A percentile compares a stretch with the other conserved stretches of the same genome.
phyloP scores from a whole-genome alignment of 2,888 invertebrate genomes.

The Nephrotoma flavescens region DNA sequence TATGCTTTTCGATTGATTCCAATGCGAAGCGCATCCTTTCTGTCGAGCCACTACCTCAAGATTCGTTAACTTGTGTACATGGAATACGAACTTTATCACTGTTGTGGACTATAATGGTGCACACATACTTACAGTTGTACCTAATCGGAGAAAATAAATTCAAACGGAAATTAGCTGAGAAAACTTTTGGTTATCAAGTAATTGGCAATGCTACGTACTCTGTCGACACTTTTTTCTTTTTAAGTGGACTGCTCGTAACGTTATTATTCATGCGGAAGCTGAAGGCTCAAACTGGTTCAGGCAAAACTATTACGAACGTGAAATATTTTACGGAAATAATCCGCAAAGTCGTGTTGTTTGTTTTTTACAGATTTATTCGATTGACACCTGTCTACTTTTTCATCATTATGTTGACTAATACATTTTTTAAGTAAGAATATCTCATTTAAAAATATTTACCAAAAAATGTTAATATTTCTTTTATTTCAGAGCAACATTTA shows the following conservation, averaged over 20 bases:
- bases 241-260: constrained; percentile 66
- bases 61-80: constrained; percentile 56
- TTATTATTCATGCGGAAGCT: constrained; percentile 51
- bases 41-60: constrained; percentile 37
- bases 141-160: constrained; percentile 62
- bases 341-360: constrained; percentile 35
- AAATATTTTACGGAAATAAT: constrained; percentile 15
- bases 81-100: constrained; percentile 65
- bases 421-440: constrained; percentile 37
- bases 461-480: background rate
- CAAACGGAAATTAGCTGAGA: constrained; percentile 54
- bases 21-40: constrained; percentile 63
- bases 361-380: constrained; percentile 51
- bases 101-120: constrained; percentile 72
- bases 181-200: constrained; percentile 64
- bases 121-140: constrained; percentile 69
- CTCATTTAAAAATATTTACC: background rate
- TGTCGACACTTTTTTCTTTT: constrained; percentile 76
- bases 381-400: constrained; percentile 71
- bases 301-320: constrained; percentile 20
- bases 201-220: constrained; percentile 75
- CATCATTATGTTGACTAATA: constrained; percentile 58
- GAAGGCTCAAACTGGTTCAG: constrained; percentile 24
- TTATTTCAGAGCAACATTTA: constrained; percentile 44
- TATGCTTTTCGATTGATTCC: constrained; percentile 59